These are phyloP conservation scores for Avahi laniger DNA, from an alignment of 2,797 vertebrate genomes.

Conservation along the genomic window DNA sequence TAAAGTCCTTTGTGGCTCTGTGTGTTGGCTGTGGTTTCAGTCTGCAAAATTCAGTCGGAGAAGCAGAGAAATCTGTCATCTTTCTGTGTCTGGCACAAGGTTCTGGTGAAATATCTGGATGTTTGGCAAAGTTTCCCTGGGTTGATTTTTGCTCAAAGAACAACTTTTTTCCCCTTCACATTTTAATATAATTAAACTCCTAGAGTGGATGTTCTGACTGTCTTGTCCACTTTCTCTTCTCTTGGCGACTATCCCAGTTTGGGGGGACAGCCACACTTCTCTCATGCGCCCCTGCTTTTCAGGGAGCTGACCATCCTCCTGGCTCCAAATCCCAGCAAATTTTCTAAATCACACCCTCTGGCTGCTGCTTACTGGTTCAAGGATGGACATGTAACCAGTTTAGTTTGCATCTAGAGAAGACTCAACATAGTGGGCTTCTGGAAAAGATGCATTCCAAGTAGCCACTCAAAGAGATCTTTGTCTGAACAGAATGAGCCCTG, in stretches of 20 bases:
- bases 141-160: neutral
- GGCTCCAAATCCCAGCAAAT: neutral
- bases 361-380: neutral
- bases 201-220: fast-evolving
- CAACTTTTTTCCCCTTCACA: neutral
- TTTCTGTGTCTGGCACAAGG: neutral
- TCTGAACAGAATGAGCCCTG: neutral
- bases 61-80: neutral
- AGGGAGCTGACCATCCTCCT: neutral
- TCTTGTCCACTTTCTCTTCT: neutral
- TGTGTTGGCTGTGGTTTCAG: neutral
- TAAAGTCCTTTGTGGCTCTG: neutral
- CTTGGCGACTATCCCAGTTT: neutral
- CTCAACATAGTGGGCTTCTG: neutral
- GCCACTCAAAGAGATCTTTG: neutral
- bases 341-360: neutral
- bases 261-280: neutral
- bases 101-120: neutral
- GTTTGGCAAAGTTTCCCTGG: neutral
- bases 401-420: neutral
- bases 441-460: neutral
- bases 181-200: neutral
- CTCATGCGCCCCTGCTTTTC: neutral
- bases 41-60: neutral
- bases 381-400: neutral